Conservation (phyloP, 2,113 vertebrate genomes). For the Ellobius talpinus region DNA sequence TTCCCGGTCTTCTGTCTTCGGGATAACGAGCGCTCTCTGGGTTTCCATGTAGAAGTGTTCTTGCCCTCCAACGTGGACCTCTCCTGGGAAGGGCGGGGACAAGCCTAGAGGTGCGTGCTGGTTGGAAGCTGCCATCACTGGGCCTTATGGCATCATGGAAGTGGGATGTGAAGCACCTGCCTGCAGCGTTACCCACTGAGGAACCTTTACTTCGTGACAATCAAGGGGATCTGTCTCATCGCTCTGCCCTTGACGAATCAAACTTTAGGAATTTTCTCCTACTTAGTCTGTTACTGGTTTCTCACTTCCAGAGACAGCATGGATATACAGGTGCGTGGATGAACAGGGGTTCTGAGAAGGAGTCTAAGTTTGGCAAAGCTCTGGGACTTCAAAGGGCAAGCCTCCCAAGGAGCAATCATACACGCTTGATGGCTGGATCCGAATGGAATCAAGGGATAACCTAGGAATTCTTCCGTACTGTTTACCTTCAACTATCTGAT, state of each 20-base stretch:
- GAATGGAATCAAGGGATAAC: neutral
- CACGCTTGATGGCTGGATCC: neutral
- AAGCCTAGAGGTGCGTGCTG: neutral
- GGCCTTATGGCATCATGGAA: neutral
- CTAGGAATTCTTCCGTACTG: neutral
- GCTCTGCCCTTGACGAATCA: neutral
- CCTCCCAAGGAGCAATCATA: neutral
- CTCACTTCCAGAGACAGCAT: neutral
- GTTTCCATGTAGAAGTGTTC: slow-evolving; percentile 95
- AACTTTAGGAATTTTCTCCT: neutral
- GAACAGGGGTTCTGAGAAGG: neutral
- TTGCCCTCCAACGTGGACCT: slow-evolving; percentile 90
- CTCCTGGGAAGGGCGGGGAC: slow-evolving; percentile 81
- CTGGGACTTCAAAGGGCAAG: neutral
- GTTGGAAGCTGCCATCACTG: neutral
- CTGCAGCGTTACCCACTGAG: neutral
- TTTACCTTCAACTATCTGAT: slow-evolving; percentile 85
- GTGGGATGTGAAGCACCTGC: neutral
- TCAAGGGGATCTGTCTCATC: neutral
- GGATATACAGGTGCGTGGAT: neutral
- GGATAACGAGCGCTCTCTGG: slow-evolving; percentile 91
- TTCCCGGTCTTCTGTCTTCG: slow-evolving; percentile 89
- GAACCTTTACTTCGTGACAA: neutral
- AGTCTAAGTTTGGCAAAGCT: neutral
- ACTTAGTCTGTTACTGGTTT: neutral